Conservation (phyloP, 2,113 vertebrate species). For the Noctilio leporinus region DNA sequence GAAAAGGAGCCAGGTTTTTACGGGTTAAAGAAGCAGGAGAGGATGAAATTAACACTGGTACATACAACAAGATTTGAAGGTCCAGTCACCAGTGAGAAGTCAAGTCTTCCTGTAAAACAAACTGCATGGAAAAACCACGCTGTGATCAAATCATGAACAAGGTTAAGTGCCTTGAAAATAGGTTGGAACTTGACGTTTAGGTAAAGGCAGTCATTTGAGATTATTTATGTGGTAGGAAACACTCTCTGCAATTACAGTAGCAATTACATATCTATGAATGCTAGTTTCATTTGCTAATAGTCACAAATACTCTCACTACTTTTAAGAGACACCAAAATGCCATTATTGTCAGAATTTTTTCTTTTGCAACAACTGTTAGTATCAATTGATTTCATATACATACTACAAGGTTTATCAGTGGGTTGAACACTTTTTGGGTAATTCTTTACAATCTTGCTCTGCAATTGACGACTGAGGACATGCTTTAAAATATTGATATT, state of each 20-base stretch:
- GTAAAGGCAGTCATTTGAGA: background rate
- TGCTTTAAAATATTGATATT: background rate
- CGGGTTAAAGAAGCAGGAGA: background rate
- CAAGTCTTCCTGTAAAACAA: background rate
- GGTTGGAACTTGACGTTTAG: background rate
- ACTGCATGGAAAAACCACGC: background rate
- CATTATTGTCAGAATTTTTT: constrained; percentile 7
- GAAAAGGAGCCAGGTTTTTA: background rate
- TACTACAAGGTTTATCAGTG: background rate
- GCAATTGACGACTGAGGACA: background rate
- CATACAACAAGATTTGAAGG: background rate
- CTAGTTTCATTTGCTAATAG: background rate
- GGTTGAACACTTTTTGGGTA: background rate
- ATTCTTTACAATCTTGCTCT: background rate
- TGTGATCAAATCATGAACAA: background rate
- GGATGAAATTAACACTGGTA: background rate
- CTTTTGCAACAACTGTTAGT: background rate
- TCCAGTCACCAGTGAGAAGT: background rate
- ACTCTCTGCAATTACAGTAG: background rate
- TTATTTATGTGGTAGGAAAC: background rate
- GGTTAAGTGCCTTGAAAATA: background rate
- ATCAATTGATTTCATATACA: constrained; percentile 2
- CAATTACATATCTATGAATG: background rate
- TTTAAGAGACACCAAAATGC: constrained; percentile 36
- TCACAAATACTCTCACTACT: background rate